phyloP scores from a whole-genome alignment of 2,888 invertebrate species.

The Phrixothrix hirtus region DNA sequence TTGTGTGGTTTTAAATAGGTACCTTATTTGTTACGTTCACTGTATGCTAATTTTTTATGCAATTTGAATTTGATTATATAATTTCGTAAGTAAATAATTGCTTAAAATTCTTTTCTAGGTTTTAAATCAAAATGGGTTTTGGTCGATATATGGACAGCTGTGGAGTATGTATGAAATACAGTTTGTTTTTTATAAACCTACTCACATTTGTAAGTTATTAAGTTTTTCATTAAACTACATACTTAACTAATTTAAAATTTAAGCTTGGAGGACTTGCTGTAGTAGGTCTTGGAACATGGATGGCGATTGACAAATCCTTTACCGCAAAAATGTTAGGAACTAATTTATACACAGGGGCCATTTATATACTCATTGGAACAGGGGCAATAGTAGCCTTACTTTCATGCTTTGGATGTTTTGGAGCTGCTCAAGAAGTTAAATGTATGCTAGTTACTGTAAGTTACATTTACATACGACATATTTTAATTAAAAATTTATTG shows the following conservation, averaged over 20 bases:
- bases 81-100: not conserved
- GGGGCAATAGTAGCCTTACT: conserved; percentile 81
- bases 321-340: conserved; percentile 84
- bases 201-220: conserved; percentile 89
- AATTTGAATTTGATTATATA: conserved; percentile 6
- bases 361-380: conserved; percentile 80
- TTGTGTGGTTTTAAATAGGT: too few relatives aligned
- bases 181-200: conserved; percentile 81
- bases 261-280: conserved; percentile 80
- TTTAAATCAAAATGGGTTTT: conserved; percentile 64
- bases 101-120: not conserved
- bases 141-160: conserved; percentile 86
- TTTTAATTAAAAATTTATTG: too few relatives aligned
- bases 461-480: conserved; percentile 28
- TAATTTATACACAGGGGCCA: conserved; percentile 84
- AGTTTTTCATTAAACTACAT: conserved; percentile 22
- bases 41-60: not conserved
- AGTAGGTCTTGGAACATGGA: conserved; percentile 82
- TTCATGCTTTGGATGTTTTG: conserved; percentile 89
- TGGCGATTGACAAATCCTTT: conserved; percentile 80
- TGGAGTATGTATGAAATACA: conserved; percentile 85
- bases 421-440: conserved; percentile 91
- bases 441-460: conserved; percentile 90
- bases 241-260: too few relatives aligned
- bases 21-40: not conserved